Evolutionary conservation across 2,888 invertebrate genomes (phyloP).

Genomic region (Biston betularia): DNA sequence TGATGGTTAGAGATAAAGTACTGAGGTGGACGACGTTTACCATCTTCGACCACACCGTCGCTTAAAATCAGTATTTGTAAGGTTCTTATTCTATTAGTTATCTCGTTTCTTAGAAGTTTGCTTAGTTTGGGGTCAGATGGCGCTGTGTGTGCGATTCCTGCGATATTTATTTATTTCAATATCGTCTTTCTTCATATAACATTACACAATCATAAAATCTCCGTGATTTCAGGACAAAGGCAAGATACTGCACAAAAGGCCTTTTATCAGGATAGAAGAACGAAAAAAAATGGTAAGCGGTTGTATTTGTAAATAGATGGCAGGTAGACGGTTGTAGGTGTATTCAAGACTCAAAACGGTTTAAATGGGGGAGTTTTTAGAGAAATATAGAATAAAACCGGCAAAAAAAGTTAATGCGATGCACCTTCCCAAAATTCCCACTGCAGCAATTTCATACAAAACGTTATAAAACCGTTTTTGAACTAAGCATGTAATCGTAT

Average conservation of each 20-base stretch:
- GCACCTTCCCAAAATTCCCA: conserved; percentile 81
- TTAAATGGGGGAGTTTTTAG: conserved; percentile 47
- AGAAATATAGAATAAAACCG: conserved; percentile 45
- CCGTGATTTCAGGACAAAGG: conserved; percentile 62
- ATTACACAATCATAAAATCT: conserved; percentile 47
- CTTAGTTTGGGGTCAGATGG: no score
- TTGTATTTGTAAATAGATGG: conserved; percentile 80
- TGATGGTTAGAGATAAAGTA: no score
- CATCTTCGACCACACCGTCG: neutral
- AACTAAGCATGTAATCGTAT: neutral
- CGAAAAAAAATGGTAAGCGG: conserved; percentile 68
- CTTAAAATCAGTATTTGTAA: no score
- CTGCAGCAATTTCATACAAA: conserved; percentile 46
- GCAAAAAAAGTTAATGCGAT: conserved; percentile 59
- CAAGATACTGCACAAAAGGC: conserved; percentile 67
- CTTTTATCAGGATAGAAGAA: conserved; percentile 68
- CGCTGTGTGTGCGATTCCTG: no score
- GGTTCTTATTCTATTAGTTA: no score
- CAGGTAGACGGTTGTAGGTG: conserved; percentile 85
- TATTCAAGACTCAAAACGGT: conserved; percentile 72
- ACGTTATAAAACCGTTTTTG: conserved; percentile 4
- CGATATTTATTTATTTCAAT: conserved; percentile 6
- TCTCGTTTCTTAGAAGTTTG: no score
- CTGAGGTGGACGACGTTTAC: no score
- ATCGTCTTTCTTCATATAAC: conserved; percentile 34